Conservation (phyloP, 2,888 invertebrate species). For the Pinctada fucata region DNA sequence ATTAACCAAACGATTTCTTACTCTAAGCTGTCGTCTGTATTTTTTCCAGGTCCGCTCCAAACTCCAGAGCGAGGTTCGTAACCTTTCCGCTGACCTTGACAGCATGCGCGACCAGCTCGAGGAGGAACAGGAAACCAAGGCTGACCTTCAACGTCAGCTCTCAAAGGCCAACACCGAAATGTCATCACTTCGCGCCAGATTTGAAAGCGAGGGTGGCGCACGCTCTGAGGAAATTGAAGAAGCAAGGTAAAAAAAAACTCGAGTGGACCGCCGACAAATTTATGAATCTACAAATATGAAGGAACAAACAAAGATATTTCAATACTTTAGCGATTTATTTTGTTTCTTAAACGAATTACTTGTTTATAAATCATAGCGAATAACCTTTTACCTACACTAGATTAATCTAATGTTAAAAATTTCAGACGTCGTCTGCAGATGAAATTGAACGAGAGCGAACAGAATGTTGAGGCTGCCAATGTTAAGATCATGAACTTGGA, state of each 20-base stretch:
- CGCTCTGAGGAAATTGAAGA: slow-evolving; percentile 79
- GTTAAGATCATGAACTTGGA: slow-evolving; percentile 97
- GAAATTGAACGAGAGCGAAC: slow-evolving; percentile 97
- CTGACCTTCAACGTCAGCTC: slow-evolving; percentile 98
- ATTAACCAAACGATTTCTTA: background rate
- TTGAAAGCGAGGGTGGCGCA: slow-evolving; percentile 90
- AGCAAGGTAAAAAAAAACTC: slow-evolving; percentile 58
- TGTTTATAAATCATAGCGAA: too few species aligned
- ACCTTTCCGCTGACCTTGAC: slow-evolving; percentile 99
- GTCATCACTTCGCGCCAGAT: slow-evolving; percentile 98
- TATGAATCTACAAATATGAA: too few species aligned
- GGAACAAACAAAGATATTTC: too few species aligned
- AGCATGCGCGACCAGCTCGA: slow-evolving; percentile 99
- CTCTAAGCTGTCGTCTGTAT: background rate
- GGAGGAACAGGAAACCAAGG: slow-evolving; percentile 99
- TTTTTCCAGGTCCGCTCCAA: slow-evolving; percentile 66
- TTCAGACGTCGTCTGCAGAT: slow-evolving; percentile 86
- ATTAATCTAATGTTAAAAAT: background rate
- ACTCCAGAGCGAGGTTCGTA: slow-evolving; percentile 90
- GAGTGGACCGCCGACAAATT: background rate
- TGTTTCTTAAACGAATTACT: too few species aligned
- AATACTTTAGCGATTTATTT: too few species aligned
- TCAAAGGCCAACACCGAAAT: slow-evolving; percentile 99
- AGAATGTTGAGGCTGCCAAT: slow-evolving; percentile 97
- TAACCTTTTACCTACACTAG: too few species aligned